These are phyloP conservation scores for Limnephilus rhombicus DNA, from an alignment of 2,888 invertebrate genomes.

Conservation along the genomic window DNA sequence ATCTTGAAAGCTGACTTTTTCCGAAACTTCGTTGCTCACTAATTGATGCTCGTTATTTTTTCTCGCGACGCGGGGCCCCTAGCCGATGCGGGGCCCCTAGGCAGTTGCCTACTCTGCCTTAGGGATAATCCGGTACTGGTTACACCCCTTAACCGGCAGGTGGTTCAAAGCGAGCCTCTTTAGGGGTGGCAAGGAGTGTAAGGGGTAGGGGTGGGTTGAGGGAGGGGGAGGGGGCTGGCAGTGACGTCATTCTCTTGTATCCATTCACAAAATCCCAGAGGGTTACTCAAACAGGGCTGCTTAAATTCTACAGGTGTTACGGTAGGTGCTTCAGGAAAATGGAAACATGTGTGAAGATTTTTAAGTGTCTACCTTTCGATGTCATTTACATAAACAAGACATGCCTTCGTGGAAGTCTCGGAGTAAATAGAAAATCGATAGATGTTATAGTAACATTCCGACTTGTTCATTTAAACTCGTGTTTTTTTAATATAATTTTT, in stretches of 20 bases:
- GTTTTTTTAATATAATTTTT: background rate
- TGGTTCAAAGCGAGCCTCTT: conserved; percentile 12
- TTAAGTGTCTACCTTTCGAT: background rate
- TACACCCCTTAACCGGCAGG: conserved; percentile 24
- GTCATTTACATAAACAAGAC: background rate
- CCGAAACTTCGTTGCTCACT: too few species aligned
- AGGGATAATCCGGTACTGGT: too few species aligned
- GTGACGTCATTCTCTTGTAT: conserved; percentile 42
- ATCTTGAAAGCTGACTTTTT: too few species aligned
- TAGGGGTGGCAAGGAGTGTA: background rate
- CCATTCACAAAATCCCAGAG: conserved; percentile 40
- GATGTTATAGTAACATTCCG: background rate
- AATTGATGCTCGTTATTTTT: too few species aligned
- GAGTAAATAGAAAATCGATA: background rate
- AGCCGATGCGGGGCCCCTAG: too few species aligned
- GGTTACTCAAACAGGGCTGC: conserved; percentile 39
- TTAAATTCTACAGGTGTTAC: conserved; percentile 39
- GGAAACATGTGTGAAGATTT: background rate
- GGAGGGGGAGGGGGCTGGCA: background rate
- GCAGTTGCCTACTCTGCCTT: too few species aligned
- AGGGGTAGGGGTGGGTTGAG: background rate
- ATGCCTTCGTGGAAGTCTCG: background rate
- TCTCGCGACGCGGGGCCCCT: too few species aligned
- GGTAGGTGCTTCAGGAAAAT: background rate
- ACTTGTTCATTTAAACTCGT: background rate